Base-by-base conservation (phyloP, 1,140 invertebrate genomes). In the Hirudo medicinalis region DNA sequence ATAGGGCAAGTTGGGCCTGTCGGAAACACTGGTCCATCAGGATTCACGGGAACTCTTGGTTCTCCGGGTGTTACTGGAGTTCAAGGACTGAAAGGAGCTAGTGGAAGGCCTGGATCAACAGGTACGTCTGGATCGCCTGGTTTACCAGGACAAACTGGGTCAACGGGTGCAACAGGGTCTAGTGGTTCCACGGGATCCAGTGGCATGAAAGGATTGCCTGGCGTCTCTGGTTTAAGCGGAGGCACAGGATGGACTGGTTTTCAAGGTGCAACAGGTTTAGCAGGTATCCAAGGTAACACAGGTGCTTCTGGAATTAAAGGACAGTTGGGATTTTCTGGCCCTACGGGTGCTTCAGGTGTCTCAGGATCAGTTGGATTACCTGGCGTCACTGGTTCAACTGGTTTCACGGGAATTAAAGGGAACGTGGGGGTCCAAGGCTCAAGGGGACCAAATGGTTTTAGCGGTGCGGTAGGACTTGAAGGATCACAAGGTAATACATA, bases 101-200 rank as follows among this genome's bases (percentile, higher is more conserved):
- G 55, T 54, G 72, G 72, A 54, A n/a, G 27, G 13, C 36, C 72
- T 13, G 72, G 72, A 71, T 32, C 11, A 36, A 68, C 53, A 71
- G 73, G 73, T 36, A 27, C 19, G 29, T 22, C 57, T n/a, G 73
- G 73, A 40, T 36, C n/a, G 49, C 17, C 29, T 43, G 69, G 69
- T 49, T n/a, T 20, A 22, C 15, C 43, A 54, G 69, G 69, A 20
- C 20, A 36, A 36, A 70, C 36, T 17, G 69, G 69, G 19, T 70
- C 53, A 27, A 49, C 69, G 15, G 69, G 69, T 70, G 43, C 69
- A 20, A 25, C 40, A 29, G 67, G 67, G 15, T 27, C 13, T 68
- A 36, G 3, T 68, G 67, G 67, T 6, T 43, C 36, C n/a, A 43
- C 40, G n/a, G 67, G 67, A 68, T 22, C 29, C 25, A 68, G n/a